phyloP scores from a whole-genome alignment of 1,140 invertebrate genomes.

The Yoshiicerus persimilis region DNA sequence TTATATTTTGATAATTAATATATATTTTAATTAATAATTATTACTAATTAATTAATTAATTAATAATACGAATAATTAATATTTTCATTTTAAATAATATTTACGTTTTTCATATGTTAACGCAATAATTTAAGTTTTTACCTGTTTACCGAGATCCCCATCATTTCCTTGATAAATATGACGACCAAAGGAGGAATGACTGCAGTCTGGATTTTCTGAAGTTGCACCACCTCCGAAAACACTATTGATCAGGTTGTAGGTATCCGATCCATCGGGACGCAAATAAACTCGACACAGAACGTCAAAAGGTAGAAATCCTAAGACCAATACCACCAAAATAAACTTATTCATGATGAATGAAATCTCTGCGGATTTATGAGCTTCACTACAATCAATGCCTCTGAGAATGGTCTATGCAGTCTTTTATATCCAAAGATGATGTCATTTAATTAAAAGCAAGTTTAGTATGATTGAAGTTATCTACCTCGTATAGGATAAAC shows the following conservation, averaged over 20 bases:
- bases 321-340: background rate
- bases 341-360: background rate
- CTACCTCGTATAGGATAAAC: too few species aligned
- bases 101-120: background rate
- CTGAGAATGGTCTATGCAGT: too few species aligned
- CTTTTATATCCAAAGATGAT: too few species aligned
- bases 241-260: slow-evolving; percentile 33
- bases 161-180: slow-evolving; percentile 35
- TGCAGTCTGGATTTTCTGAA: slow-evolving; percentile 41
- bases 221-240: slow-evolving; percentile 28
- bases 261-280: slow-evolving; percentile 36
- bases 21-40: too few species aligned
- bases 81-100: background rate
- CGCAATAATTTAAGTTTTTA: background rate
- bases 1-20: too few species aligned
- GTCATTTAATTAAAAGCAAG: too few species aligned
- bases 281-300: background rate
- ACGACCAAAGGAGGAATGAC: background rate
- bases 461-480: too few species aligned
- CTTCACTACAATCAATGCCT: too few species aligned
- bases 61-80: background rate
- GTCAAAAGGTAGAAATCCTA: background rate
- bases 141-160: background rate
- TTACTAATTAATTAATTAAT: too few species aligned
- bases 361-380: too few species aligned